Conservation (phyloP, 2,797 vertebrate genomes). For the Acrossocheilus wenchowensis region DNA sequence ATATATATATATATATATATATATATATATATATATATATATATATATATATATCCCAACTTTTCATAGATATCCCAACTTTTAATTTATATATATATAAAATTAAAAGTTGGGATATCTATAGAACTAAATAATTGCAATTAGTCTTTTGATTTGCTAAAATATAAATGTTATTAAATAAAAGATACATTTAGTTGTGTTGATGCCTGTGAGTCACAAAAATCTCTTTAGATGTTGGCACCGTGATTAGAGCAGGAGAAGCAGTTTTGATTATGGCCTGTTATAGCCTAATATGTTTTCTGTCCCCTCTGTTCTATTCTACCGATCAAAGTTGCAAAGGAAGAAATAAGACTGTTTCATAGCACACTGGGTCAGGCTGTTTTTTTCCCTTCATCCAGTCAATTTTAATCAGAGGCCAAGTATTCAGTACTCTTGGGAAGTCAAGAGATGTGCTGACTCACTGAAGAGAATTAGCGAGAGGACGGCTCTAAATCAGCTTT, state of each 20-base stretch:
- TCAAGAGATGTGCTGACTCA: constrained; percentile 43
- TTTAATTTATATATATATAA: no score
- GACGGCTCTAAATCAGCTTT: constrained; percentile 20
- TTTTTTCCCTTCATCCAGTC: constrained; percentile 53
- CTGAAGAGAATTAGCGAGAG: constrained; percentile 53
- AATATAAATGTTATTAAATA: no score
- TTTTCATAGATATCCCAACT: no score
- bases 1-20: no score
- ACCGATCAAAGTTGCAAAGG: constrained; percentile 2
- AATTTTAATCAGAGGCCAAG: constrained; percentile 56
- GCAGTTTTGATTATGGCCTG: background rate
- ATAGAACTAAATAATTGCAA: background rate
- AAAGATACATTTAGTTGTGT: background rate
- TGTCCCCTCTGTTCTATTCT: background rate
- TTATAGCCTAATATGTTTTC: background rate
- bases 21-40: no score
- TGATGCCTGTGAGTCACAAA: background rate
- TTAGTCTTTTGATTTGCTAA: background rate
- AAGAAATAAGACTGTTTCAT: background rate
- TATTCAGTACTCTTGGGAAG: constrained; percentile 50
- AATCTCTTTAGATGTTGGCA: background rate
- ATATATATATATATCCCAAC: no score
- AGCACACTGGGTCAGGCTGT: background rate
- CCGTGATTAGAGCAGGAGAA: background rate
- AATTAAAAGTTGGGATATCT: no score